A percentile compares a stretch with the other conserved stretches of the same genome.
Evolutionary conservation across 2,113 vertebrate genomes (phyloP).

Genomic region (Saguinus midas): DNA sequence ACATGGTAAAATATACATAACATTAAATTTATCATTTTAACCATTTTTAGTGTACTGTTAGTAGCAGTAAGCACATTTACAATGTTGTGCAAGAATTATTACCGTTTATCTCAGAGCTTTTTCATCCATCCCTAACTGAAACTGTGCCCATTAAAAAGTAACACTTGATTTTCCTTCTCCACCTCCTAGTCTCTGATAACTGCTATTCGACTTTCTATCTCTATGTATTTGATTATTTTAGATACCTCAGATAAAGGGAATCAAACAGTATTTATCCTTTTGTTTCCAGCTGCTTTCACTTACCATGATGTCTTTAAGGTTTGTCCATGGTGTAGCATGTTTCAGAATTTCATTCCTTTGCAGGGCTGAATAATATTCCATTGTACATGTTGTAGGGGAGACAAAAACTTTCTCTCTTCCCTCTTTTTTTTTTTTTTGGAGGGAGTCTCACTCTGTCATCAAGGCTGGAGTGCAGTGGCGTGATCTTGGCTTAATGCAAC

Average conservation of each 20-base stretch:
- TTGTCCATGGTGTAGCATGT: neutral
- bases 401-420: neutral
- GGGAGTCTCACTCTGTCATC: too few relatives aligned
- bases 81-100: neutral
- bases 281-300: neutral
- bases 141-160: neutral
- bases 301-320: neutral
- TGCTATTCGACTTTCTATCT: neutral
- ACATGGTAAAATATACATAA: neutral
- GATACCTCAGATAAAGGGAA: neutral
- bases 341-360: neutral
- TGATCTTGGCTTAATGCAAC: too few relatives aligned
- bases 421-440: too few relatives aligned
- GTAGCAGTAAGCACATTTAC: neutral
- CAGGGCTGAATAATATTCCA: neutral
- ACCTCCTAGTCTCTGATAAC: neutral
- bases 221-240: neutral
- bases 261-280: neutral
- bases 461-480: too few relatives aligned
- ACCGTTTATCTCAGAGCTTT: neutral
- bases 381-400: neutral
- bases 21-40: neutral
- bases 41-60: neutral
- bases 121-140: neutral
- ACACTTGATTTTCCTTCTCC: neutral